Conservation (phyloP, 2,113 vertebrate species). For the Myotis yumanensis region DNA sequence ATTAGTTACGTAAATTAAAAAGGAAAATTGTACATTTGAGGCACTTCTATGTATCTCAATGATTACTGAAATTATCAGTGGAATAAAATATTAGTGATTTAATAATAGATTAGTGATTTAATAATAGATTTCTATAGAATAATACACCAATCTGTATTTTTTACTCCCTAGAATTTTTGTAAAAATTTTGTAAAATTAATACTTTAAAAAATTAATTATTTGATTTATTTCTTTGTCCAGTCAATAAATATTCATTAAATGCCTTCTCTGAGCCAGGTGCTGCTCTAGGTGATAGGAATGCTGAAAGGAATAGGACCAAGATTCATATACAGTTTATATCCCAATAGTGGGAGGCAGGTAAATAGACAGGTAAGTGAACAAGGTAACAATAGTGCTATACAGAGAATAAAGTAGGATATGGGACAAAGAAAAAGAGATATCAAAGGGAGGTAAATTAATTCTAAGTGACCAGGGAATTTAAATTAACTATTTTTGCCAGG, state of each 20-base stretch:
- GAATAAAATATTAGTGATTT: background rate
- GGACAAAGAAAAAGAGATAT: background rate
- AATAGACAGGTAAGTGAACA: background rate
- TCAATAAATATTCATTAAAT: background rate
- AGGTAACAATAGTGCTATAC: background rate
- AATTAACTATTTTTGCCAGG: background rate
- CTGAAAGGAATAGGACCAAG: background rate
- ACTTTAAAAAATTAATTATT: background rate
- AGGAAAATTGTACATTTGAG: background rate
- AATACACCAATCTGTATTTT: background rate
- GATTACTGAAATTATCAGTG: background rate
- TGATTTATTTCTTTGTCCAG: background rate
- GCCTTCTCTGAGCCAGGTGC: background rate
- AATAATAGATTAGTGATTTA: background rate
- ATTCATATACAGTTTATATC: background rate
- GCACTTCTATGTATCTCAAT: background rate
- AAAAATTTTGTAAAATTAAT: background rate
- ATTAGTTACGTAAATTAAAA: background rate
- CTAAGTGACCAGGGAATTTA: background rate
- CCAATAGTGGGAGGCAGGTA: background rate
- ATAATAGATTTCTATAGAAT: background rate
- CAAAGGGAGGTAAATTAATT: background rate
- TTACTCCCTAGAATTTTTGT: background rate
- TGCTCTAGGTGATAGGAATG: background rate
- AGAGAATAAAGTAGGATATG: background rate